Percentiles rank a stretch among this genome's conserved stretches.
Evolutionary conservation across 2,888 invertebrate species (phyloP).

Genomic region (Perizoma flavofasciatum): DNA sequence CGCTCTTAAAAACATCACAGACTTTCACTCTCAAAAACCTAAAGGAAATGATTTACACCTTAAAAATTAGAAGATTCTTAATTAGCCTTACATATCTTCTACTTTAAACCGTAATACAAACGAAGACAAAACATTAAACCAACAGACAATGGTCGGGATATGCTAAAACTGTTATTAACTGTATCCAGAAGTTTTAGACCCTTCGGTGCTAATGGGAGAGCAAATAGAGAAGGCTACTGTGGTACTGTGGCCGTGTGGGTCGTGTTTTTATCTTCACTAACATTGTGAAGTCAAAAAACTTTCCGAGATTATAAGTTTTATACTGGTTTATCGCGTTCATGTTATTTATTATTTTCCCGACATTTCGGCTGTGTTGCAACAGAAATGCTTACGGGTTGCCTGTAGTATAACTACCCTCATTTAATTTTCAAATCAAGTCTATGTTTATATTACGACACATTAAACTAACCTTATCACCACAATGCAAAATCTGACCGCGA

Average conservation of each 20-base stretch:
- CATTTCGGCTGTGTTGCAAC: no score
- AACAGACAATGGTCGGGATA: conserved; percentile 24
- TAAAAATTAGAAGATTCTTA: conserved; percentile 46
- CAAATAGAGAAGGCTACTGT: conserved; percentile 25
- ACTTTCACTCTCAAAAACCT: conserved; percentile 1
- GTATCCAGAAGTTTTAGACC: conserved; percentile 23
- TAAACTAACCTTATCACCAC: no score
- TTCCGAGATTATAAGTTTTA: no score
- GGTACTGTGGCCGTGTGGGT: conserved; percentile 1
- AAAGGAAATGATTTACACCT: conserved; percentile 20
- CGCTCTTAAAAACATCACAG: conserved; percentile 10
- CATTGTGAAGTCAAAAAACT: no score
- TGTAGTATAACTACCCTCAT: no score
- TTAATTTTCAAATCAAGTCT: no score
- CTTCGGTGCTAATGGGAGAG: conserved; percentile 21
- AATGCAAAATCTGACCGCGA: no score
- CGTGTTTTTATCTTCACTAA: background rate
- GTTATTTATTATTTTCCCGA: no score
- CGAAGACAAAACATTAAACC: conserved; percentile 19
- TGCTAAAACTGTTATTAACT: conserved; percentile 24
- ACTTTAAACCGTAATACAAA: conserved; percentile 35
- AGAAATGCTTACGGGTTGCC: no score
- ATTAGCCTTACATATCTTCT: conserved; percentile 42
- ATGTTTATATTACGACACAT: no score
- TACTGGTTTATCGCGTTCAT: no score